Base-by-base conservation (phyloP, 2,888 invertebrate species). In the Megalurothrips usitatus region DNA sequence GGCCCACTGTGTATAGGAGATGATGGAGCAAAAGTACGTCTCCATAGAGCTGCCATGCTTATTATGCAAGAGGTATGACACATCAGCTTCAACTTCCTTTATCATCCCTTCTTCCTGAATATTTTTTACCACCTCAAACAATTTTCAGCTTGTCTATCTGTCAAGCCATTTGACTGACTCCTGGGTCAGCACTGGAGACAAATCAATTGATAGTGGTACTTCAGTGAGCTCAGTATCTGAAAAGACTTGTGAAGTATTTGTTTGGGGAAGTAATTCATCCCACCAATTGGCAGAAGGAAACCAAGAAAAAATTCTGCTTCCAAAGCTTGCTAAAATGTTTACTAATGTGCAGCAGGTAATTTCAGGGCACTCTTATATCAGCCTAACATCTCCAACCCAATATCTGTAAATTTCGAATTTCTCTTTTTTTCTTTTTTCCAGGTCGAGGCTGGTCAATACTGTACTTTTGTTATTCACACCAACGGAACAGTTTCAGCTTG, bases 261-360 rank as follows among this genome's bases (percentile, higher is more conserved):
- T 91, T 28, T 92, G 91, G 91, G 92, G 92, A 3, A 91, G 91
- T 84, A 92, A 92, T 86, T 91, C 91, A 9, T 91, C 91, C 10
- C 90, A 90, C 85, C 92, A 92, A 84, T 86, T 92, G 68, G 91
- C 91, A 11, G 91, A 91, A 84, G 91, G 90, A 12, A 89, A 87
- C 78, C 89, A 89, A 83, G 92, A 92, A 84, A 91, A 91, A 85
- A 89, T 92, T 58, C 86, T 90, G 43, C 85, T 89, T 63, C 91
- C 91, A 0, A 88, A 89, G 83, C 87, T 89, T 79, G 90, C 91
- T 0, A 87, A 89, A 81, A 87, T 89, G n/a, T 91, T 92, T 85
- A 87, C 86, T 78, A 88, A 90, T 84, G 90, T 91, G 80, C 90
- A 90, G 84, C 90, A 90, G 88, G 91, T 91, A 85, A 83, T 43